Evolutionary conservation across 2,113 vertebrate species (phyloP).

Genomic region (Vimba vimba): DNA sequence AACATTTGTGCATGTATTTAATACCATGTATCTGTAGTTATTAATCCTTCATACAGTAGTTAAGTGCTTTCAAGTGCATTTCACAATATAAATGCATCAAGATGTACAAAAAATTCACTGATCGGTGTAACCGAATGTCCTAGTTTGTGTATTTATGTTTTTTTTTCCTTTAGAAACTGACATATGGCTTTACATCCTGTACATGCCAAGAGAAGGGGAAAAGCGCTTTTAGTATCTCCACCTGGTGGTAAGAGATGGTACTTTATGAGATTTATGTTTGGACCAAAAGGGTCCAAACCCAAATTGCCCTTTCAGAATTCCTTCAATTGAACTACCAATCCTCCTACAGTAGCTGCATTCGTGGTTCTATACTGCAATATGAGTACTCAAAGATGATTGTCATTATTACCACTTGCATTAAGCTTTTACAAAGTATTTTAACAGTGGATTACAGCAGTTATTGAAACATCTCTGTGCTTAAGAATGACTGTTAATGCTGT

Average conservation of each 20-base stretch:
- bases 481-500: neutral
- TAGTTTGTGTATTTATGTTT: neutral
- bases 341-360: neutral
- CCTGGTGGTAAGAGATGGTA: conserved; percentile 31
- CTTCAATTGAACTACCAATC: no score
- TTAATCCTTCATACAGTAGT: neutral
- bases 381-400: conserved; percentile 23
- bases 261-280: neutral
- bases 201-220: conserved; percentile 19
- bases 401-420: conserved; percentile 9
- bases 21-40: conserved; percentile 1
- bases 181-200: conserved; percentile 43
- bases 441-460: conserved; percentile 1
- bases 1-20: conserved; percentile 19
- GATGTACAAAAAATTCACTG: conserved; percentile 7
- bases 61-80: conserved; percentile 48
- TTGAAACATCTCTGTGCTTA: neutral
- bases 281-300: neutral
- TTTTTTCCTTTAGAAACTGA: conserved; percentile 2
- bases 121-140: neutral
- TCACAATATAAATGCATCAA: conserved; percentile 33
- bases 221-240: neutral
- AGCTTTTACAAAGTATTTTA: neutral
- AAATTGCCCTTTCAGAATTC: neutral
- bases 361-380: neutral